Percentiles rank a stretch among this genome's conserved stretches.
phyloP scores from a whole-genome alignment of 2,888 invertebrate species.

The Periphyllus acericola region DNA sequence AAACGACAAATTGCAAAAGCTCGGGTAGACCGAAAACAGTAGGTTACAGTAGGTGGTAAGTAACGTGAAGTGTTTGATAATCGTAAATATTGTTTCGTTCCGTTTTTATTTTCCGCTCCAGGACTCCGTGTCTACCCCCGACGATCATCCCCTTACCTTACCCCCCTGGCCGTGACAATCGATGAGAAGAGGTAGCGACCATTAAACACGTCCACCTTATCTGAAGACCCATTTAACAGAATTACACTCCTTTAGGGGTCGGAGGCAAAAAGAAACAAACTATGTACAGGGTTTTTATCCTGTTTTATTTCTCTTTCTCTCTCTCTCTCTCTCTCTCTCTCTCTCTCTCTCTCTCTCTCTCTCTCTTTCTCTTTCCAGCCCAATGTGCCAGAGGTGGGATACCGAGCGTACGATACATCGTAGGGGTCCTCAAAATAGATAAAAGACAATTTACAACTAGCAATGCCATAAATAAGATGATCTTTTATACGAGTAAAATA shows the following conservation, averaged over 20 bases:
- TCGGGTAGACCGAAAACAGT: background rate
- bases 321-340: background rate
- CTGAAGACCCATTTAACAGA: constrained; percentile 31
- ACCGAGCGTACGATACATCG: background rate
- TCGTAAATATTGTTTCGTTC: constrained; percentile 29
- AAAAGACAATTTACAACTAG: constrained; percentile 34
- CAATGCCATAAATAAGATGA: constrained; percentile 16
- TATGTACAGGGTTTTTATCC: background rate
- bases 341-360: no score
- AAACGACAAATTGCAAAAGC: background rate
- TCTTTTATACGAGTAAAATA: background rate
- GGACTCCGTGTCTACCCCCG: background rate
- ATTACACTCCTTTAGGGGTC: constrained; percentile 9
- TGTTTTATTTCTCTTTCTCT: background rate
- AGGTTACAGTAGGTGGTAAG: background rate
- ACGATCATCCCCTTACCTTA: background rate
- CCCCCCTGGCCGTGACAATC: background rate
- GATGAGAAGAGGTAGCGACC: constrained; percentile 3
- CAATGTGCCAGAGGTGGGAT: background rate
- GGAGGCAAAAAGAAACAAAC: constrained; percentile 20
- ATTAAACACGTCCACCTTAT: constrained; percentile 39
- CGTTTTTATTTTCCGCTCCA: background rate
- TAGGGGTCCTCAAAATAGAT: constrained; percentile 45
- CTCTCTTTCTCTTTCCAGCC: background rate
- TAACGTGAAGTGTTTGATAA: background rate